Base-by-base conservation (phyloP, 2,797 vertebrate species). In the Fringilla coelebs region DNA sequence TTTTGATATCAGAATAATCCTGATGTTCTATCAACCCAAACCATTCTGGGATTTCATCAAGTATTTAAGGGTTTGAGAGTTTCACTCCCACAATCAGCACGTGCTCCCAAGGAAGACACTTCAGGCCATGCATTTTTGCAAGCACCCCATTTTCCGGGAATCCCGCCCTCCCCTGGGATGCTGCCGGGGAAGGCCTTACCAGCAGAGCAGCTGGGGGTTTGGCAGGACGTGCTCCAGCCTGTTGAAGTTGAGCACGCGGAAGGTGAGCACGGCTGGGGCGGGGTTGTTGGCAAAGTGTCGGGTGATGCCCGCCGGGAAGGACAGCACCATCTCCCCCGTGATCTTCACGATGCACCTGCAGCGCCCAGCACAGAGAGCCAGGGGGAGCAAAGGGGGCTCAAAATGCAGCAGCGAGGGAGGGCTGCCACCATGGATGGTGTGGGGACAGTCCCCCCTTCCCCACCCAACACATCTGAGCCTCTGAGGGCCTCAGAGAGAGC, bases 191-290 rank as follows among this genome's bases (percentile, higher is more conserved):
- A 26, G 28, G 7, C 6, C 96, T 96, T 54, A 99, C 99, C 99
- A 99, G 98, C 99, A 99, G 94, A 99, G 98, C 85, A 99, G 99
- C 97, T 99, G 99, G 20, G 99, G 99, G 92, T 99, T 99, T 94
- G 99, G 99, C 96, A 99, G 98, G 95, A 99, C 98, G 61, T 99
- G 99, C 97, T 99, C 99, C 98, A 99, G 98, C 85, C 98, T 96
- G 97, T 95, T 98, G 98, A 98, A 99, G 97, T 99, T 99, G 94
- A 98, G 98, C 97, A 99, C 99, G 9, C 98, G 98, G 92, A 99
- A 99, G 81, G 98, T 99, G 96, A 99, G 98, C 88, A 98, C 96
- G 2, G 99, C 98, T 10, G 99, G 99, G 48, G 98, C 95, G 2
- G 99, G 99, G 94, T 99, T 99, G 97, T 98, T 99, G 90, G 99